These are phyloP conservation scores for Xerus inauris DNA, from an alignment of 2,113 vertebrate species.

Conservation along the genomic window DNA sequence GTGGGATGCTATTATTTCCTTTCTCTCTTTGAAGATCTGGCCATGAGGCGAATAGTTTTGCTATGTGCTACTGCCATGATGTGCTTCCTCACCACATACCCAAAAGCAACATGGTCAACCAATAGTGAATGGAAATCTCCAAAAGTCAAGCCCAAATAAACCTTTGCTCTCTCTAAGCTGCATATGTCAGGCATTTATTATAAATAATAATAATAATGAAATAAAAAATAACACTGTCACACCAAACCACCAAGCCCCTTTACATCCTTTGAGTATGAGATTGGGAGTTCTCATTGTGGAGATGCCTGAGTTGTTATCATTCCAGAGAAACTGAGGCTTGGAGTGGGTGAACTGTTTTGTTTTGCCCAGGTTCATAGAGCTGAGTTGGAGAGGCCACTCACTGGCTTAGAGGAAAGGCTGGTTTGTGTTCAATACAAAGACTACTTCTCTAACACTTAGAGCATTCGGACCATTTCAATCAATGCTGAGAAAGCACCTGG, in stretches of 20 bases:
- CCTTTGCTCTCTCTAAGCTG: not conserved
- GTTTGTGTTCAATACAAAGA: not conserved
- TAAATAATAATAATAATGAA: too few species aligned
- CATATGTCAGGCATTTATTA: not conserved
- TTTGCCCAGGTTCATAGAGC: not conserved
- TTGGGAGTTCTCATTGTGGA: not conserved
- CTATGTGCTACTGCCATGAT: not conserved
- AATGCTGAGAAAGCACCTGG: not conserved
- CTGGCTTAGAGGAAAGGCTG: not conserved
- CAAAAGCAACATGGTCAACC: not conserved
- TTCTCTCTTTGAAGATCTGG: not conserved
- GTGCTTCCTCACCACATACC: not conserved
- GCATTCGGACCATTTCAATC: not conserved
- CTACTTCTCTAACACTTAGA: not conserved
- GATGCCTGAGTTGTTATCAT: not conserved
- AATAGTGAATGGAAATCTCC: too few species aligned
- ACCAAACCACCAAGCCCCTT: not conserved
- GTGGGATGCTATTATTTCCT: not conserved
- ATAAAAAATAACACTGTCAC: not conserved
- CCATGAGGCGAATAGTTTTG: not conserved
- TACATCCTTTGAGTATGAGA: not conserved
- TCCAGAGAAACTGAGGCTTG: not conserved
- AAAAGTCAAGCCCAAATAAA: not conserved
- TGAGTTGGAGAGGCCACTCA: not conserved
- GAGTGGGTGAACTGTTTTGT: not conserved